phyloP scores from a whole-genome alignment of 1,140 invertebrate genomes.

The Brachionus angularis region DNA sequence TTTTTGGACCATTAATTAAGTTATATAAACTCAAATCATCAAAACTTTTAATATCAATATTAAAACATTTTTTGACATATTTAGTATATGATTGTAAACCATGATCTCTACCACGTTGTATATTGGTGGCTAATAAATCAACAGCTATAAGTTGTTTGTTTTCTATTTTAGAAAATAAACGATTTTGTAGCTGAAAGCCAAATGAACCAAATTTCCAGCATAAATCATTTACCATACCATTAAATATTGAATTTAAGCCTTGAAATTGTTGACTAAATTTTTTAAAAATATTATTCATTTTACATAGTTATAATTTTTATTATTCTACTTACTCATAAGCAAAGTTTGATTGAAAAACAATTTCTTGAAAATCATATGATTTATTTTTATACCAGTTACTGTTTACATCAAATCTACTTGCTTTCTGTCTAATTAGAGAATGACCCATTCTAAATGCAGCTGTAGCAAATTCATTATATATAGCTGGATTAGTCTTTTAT shows the following conservation, averaged over 20 bases:
- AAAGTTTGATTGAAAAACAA: constrained; percentile 9
- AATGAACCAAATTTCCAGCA: constrained; percentile 9
- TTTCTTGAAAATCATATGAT: neutral
- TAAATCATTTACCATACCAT: constrained; percentile 9
- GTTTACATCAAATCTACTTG: neutral
- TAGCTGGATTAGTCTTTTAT: constrained; percentile 11
- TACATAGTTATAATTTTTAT: neutral
- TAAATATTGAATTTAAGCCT: constrained; percentile 31
- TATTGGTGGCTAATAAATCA: constrained; percentile 62
- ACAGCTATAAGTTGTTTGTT: neutral
- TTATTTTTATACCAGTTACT: neutral
- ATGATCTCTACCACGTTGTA: constrained; percentile 74
- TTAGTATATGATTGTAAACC: constrained; percentile 63
- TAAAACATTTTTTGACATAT: constrained; percentile 17
- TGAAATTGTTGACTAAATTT: neutral
- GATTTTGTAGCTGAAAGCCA: neutral
- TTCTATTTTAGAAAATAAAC: constrained; percentile 6
- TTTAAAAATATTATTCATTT: too few species aligned
- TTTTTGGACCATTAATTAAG: neutral
- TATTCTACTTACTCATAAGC: constrained; percentile 12
- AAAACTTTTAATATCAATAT: neutral
- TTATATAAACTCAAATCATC: neutral
- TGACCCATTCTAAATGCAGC: constrained; percentile 43
- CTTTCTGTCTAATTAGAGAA: neutral
- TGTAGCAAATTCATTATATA: constrained; percentile 37